Base-by-base conservation (phyloP, 2,888 invertebrate genomes). In the Apoderus coryli region DNA sequence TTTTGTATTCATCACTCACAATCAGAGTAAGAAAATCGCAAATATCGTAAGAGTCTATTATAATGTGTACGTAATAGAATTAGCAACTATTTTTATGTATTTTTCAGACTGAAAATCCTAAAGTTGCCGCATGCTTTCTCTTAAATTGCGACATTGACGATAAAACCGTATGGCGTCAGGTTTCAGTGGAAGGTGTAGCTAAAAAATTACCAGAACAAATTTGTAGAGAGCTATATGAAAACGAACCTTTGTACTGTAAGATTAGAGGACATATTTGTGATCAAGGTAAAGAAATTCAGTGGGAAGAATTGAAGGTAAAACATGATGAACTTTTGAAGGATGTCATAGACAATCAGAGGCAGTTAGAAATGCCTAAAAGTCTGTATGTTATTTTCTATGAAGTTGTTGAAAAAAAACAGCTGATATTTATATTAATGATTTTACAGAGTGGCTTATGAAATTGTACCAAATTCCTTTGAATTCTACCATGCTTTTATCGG, bases 31-130 rank as follows among this genome's bases (percentile, higher is more conserved):
- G 33, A 65, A 66, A 51, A 39, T 49, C 2, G 44, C 48, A 15
- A 54, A 65, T 32, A 44, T 65, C 41, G 65, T 63, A 55, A 55
- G n/a, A n/a, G n/a, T n/a, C n/a, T n/a, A n/a, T n/a, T n/a, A n/a
- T n/a, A n/a, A n/a, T n/a, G n/a, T n/a, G n/a, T n/a, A n/a, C n/a
- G n/a, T n/a, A n/a, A n/a, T n/a, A n/a, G n/a, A n/a, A n/a, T n/a
- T n/a, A n/a, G n/a, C n/a, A 19, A 19, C 6, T 6, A 19, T 7
- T 19, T 19, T 12, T 36, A 15, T 19, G 5, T 32, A 27, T 26
- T 31, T 35, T 36, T 36, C 33, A 64, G 65, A 42, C 43, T 16
- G 56, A 57, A 27, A 56, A 60, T 29, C 60, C 62, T 1, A 42
- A 46, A 9, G 61, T 56, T 5, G 56, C 61, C 0, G 56, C 59